Conservation (phyloP, 2,888 invertebrate species). For the Ormyrus labotus region DNA sequence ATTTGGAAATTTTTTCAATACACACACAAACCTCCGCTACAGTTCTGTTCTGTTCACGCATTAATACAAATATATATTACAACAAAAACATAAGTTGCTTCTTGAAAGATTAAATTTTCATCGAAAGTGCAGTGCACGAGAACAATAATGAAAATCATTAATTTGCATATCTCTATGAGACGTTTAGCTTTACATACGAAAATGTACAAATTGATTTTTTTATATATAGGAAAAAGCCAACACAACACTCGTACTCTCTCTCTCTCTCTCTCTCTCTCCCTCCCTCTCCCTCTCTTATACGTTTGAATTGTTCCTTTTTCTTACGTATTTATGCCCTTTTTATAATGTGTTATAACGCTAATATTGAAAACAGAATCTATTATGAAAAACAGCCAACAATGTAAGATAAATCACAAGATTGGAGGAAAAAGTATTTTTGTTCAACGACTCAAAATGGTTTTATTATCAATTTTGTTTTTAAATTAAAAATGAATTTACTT, state of each 20-base stretch:
- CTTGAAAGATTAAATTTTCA: not conserved
- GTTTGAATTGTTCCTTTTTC: conserved; percentile 13
- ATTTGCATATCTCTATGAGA: not conserved
- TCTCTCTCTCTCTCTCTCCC: not conserved
- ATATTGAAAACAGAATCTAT: conserved; percentile 37
- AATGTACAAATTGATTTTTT: conserved; percentile 26
- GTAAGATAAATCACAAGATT: conserved; percentile 40
- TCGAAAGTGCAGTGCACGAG: conserved; percentile 8
- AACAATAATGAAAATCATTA: conserved; percentile 8
- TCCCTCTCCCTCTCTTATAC: not conserved
- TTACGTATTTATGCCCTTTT: conserved; percentile 44
- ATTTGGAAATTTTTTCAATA: not conserved
- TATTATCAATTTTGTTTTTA: conserved; percentile 10
- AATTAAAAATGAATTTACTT: not conserved
- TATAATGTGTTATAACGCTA: conserved; percentile 1
- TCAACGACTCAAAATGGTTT: not conserved
- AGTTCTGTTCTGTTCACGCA: not conserved
- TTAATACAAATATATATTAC: not conserved
- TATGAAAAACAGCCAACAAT: conserved; percentile 42
- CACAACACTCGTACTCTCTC: not conserved
- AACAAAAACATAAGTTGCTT: conserved; percentile 7
- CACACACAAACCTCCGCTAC: not conserved
- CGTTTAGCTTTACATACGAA: conserved; percentile 21
- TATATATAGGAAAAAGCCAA: conserved; percentile 11
- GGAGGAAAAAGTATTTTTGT: conserved; percentile 40